Evolutionary conservation across 2,113 vertebrate genomes (phyloP), one percentile per base, ranked within the genome.

Genomic region (Crotophaga sulcirostris): DNA sequence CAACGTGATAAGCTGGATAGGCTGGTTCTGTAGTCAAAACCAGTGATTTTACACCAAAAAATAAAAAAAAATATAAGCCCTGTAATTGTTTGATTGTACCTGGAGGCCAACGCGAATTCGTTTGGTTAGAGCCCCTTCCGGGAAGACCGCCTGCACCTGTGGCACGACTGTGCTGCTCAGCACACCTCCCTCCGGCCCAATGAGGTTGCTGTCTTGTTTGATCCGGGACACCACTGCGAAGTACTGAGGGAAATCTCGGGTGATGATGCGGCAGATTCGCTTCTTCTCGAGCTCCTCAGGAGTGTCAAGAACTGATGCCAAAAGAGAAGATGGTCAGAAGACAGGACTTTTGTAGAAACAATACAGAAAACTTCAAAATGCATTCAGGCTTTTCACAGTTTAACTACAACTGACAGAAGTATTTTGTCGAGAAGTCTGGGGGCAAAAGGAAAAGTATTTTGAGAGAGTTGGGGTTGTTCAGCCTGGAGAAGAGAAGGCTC

Each of bases 151-250:
- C 95, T 99, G 99, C 36, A 99, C 99, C 87, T 99, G 98, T 1
- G 99, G 98, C 4, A 99, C 99, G 67, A 99, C 99, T 0, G 99
- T 99, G 97, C 99, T 99, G 97, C 99, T 99, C 81, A 99, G 98
- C 92, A 99, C 98, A 2, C 99, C 99, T 10, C 99, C 99, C 89
- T 99, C 99, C 0, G 99, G 99, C n/a, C 99, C 99, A 36, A 99
- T 99, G 55, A 99, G 98, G 96, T 99, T 99, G 94, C 98, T 99
- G 98, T 99, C 99, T 97, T 99, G 99, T 84, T 99, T 99, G 96
- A 99, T 97, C 9, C 99, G 98, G 0, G 99, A 99, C 77, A 99
- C 99, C 90, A 99, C 99, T 0, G 99, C 99, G 38, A 99, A 99
- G 97, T 99, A 99, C 80, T 99, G 99, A 8, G 99, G 99, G 96